These are phyloP conservation scores for Gastrophysa polygoni DNA, from an alignment of 2,888 invertebrate genomes.

Conservation along the genomic window DNA sequence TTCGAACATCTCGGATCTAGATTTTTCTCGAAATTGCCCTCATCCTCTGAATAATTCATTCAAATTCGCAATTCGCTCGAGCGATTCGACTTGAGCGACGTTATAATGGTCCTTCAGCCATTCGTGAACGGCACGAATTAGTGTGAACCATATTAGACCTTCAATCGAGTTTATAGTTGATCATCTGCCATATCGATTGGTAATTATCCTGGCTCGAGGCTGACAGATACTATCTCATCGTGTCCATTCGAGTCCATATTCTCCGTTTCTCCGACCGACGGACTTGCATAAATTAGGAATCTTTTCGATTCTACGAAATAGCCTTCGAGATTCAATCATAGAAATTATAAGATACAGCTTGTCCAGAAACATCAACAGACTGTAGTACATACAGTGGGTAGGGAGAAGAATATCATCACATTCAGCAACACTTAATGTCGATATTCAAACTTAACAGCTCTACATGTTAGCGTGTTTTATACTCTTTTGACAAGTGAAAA, in stretches of 20 bases:
- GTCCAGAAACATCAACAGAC: too few species aligned
- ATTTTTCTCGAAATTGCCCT: not conserved
- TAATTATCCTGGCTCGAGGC: constrained; percentile 31
- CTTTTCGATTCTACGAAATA: constrained; percentile 3
- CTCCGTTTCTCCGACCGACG: constrained; percentile 20
- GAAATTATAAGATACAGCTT: too few species aligned
- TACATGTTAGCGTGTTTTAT: too few species aligned
- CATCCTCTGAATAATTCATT: not conserved
- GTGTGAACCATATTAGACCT: constrained; percentile 32
- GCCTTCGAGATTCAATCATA: not conserved
- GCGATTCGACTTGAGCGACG: constrained; percentile 19
- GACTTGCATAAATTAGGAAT: constrained; percentile 28
- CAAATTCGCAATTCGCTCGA: not conserved
- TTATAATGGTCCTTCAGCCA: constrained; percentile 29
- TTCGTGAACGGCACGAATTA: constrained; percentile 30
- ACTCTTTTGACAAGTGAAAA: too few species aligned
- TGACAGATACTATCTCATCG: constrained; percentile 29
- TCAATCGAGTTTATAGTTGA: constrained; percentile 33
- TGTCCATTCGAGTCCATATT: constrained; percentile 19
- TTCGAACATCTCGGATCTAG: not conserved
- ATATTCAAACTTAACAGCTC: too few species aligned
- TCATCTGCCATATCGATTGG: constrained; percentile 35
- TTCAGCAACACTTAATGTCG: too few species aligned
- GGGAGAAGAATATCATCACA: too few species aligned
- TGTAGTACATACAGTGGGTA: too few species aligned